Base-by-base conservation (phyloP, 2,888 invertebrate genomes). In the Anoplius nigerrimus region DNA sequence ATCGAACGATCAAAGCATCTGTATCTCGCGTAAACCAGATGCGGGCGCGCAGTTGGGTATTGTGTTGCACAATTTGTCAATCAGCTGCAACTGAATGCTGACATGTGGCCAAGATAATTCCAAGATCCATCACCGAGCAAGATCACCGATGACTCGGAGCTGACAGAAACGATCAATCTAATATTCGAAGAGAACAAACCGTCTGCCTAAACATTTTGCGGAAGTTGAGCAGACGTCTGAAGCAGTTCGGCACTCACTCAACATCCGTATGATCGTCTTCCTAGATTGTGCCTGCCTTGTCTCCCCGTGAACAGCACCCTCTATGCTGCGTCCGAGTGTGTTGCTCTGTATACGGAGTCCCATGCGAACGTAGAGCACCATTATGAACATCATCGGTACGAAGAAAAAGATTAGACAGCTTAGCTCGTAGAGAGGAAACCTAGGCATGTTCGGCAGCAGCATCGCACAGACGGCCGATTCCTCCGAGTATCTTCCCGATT, bases 351-450 rank as follows among this genome's bases (percentile, higher is more conserved):
- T 95, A 75, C 92, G 91, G 43, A 92, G 87, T 0, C 94, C 95
- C 93, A 96, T 96, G 71, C 93, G 91, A 45, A 92, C 91, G 88
- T 97, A 97, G 22, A 97, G 91, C 51, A 95, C 91, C 74, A 94
- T 92, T 83, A 97, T 93, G 22, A 95, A 89, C 2, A 93, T 76
- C 90, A 93, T 91, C 0, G 93, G 93, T 2, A 92, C 88, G 56
- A 96, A 91, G 90, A 97, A 97, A 89, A 97, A 96, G 79, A 95
- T 90, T 66, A 95, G 91, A 72, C 94, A 94, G 85, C 96, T 95
- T 43, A 95, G 88, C 86, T 96, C 95, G 82, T 95, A 93, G 3
- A 97, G 90, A 0, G 95, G 95, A 59, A 93, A 92, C 5, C 90
- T 84, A 2, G 92, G 91, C 79, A 85, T 83, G 46, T 80, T 82